Conservation (phyloP, 2,113 vertebrate species). For the Hystrix brachyura region DNA sequence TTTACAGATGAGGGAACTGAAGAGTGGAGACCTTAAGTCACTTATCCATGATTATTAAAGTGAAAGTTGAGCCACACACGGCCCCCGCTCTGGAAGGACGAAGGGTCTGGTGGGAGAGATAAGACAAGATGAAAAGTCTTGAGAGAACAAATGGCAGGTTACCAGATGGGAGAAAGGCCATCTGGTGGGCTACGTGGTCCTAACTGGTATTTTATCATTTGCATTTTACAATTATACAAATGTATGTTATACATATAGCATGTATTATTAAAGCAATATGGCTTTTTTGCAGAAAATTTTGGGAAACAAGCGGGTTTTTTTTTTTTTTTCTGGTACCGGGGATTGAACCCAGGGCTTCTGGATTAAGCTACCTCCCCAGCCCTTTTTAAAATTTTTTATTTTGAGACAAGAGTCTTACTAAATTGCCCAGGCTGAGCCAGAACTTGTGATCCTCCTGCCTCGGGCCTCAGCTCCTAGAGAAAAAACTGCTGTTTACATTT, state of each 20-base stretch:
- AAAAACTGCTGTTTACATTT: neutral
- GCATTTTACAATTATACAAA: neutral
- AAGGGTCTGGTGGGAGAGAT: neutral
- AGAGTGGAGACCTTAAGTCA: neutral
- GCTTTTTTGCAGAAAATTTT: neutral
- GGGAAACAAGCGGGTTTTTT: neutral
- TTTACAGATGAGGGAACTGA: neutral
- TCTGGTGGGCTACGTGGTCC: neutral
- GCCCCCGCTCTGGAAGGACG: neutral
- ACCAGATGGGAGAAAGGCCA: neutral
- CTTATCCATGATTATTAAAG: neutral
- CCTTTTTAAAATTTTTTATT: neutral
- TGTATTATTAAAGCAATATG: neutral
- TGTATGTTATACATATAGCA: neutral
- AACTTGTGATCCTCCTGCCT: neutral
- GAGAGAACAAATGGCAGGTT: neutral
- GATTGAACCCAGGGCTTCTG: neutral
- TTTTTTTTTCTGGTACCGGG: neutral
- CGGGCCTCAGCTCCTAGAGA: neutral
- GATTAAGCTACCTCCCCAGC: neutral
- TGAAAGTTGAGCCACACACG: neutral
- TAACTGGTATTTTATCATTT: neutral
- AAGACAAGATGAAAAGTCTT: neutral
- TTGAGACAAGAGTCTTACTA: neutral
- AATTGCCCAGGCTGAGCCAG: neutral